phyloP scores from a whole-genome alignment of 2,888 invertebrate genomes.

The Temnothorax ravouxi region DNA sequence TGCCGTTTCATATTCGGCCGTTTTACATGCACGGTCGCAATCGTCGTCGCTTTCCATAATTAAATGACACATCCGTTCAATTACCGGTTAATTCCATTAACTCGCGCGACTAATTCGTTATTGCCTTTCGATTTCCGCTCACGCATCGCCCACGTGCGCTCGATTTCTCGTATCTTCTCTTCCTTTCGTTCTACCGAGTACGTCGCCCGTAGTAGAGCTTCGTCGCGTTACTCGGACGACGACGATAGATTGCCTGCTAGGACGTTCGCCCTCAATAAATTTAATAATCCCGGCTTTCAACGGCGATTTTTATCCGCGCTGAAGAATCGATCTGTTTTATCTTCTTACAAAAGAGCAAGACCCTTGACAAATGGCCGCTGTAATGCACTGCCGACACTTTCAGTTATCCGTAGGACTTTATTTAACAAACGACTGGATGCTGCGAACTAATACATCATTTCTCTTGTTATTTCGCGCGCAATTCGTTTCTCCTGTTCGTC shows the following conservation, averaged over 20 bases:
- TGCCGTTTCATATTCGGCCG: neutral
- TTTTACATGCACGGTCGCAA: constrained; percentile 7
- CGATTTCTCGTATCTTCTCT: constrained; percentile 71
- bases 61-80: constrained; percentile 49
- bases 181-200: constrained; percentile 44
- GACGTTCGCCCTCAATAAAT: constrained; percentile 70
- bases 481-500: neutral
- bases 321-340: constrained; percentile 59
- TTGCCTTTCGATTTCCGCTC: constrained; percentile 69
- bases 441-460: constrained; percentile 28
- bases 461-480: constrained; percentile 7
- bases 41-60: constrained; percentile 33
- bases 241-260: constrained; percentile 66
- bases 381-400: constrained; percentile 57
- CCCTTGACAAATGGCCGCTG: constrained; percentile 67
- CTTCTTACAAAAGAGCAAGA: constrained; percentile 55
- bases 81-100: constrained; percentile 49
- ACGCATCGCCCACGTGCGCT: constrained; percentile 72
- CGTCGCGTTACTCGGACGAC: constrained; percentile 29
- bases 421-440: constrained; percentile 18
- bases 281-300: constrained; percentile 71
- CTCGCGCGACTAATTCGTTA: constrained; percentile 72
- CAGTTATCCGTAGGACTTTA: constrained; percentile 29
- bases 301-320: constrained; percentile 72
- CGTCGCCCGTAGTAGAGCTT: constrained; percentile 11